phyloP scores from a whole-genome alignment of 2,888 invertebrate species.

The Parnassius mnemosyne region DNA sequence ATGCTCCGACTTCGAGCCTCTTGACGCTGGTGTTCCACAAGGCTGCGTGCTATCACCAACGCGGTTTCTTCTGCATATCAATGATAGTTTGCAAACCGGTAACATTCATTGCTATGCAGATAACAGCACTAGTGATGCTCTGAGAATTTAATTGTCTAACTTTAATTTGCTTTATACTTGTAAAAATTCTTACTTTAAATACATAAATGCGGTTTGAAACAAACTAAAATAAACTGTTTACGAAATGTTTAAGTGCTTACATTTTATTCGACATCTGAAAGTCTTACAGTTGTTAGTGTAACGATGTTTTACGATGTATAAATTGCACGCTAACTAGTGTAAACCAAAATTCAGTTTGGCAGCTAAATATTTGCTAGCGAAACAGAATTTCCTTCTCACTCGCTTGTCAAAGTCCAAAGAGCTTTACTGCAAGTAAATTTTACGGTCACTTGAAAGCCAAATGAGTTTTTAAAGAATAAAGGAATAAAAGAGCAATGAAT shows the following conservation, averaged over 20 bases:
- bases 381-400: too few species aligned
- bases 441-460: conserved; percentile 21
- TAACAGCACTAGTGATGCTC: rapidly evolving
- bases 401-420: conserved; percentile 19
- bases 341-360: conserved; percentile 24
- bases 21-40: too few species aligned
- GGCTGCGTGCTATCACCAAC: too few species aligned
- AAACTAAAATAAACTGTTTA: too few species aligned
- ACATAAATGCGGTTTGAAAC: neutral
- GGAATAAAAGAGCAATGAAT: neutral
- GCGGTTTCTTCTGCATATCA: rapidly evolving
- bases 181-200: too few species aligned
- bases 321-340: conserved; percentile 25
- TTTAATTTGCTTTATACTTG: too few species aligned
- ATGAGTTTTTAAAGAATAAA: conserved; percentile 7
- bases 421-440: conserved; percentile 21
- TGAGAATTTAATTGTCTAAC: too few species aligned
- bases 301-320: conserved; percentile 19
- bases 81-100: too few species aligned
- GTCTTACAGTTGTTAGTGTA: neutral
- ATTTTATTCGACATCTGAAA: too few species aligned
- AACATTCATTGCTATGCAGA: too few species aligned
- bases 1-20: too few species aligned
- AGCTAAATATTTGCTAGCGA: conserved; percentile 24
- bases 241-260: neutral